Base-by-base conservation (phyloP, 2,113 vertebrate genomes). In the Pipa parva region DNA sequence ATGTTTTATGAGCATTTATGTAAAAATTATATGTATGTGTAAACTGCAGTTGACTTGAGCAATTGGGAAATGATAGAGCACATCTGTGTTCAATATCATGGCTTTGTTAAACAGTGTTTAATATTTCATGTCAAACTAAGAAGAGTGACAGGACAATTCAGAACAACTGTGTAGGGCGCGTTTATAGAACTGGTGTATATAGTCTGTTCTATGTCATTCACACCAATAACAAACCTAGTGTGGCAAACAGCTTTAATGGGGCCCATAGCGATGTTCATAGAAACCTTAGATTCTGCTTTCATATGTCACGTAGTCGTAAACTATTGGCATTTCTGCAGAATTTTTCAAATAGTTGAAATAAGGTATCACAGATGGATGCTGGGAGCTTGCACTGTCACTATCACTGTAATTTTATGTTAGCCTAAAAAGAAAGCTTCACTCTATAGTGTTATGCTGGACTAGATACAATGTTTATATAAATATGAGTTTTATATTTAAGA, bases 21-120 rank as follows among this genome's bases (percentile, higher is more conserved):
- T 72, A 82, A 80, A 83, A 76, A 84, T 85, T 84, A 85, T 84
- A 84, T 59, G 42, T 57, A 80, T 83, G 7, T 56, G 81, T 84
- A 79, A 83, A 80, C 71, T 71, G 45, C 72, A 78, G 81, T 83
- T 82, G 81, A 87, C 80, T 85, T 72, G 78, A 81, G 71, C 81
- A 80, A 81, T 87, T 82, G 80, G 80, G 83, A 81, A 72, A 80
- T 81, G 84, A 88, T 86, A 85, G 83, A 22, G 1, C 76, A 85
- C 85, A 86, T 88, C 85, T 89, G 84, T 80, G 77, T 87, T 81
- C 83, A 84, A 87, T 88, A 87, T 83, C 0, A 33, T 78, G 77
- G 80, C 80, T 81, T 83, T 83, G 77, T 79, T 87, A 87, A 83
- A 79, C 74, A 27, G 76, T 85, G 84, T 87, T 89, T 88, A 88